These are phyloP conservation scores for Meiosimyza platycephala DNA, from an alignment of 2,888 invertebrate species.

Conservation along the genomic window DNA sequence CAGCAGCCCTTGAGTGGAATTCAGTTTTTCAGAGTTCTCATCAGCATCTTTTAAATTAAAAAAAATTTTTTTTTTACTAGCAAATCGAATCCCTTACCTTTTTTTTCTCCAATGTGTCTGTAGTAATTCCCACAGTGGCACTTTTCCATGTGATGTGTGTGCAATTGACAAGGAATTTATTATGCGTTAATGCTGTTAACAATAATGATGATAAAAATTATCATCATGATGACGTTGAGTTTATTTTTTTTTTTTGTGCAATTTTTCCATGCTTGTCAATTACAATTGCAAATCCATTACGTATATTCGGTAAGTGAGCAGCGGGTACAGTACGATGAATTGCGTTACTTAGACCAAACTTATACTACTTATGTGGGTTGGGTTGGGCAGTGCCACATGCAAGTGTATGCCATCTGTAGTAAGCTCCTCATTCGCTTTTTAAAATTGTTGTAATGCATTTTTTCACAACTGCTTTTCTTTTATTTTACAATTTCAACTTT, in stretches of 20 bases:
- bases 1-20: too few species aligned
- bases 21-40: too few species aligned
- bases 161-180: constrained; percentile 12
- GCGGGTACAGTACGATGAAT: neutral
- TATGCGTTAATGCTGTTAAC: neutral
- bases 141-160: neutral
- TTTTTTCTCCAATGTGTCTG: too few species aligned
- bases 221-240: neutral
- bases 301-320: neutral
- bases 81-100: too few species aligned
- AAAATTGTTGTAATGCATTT: too few species aligned
- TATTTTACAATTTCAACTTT: too few species aligned
- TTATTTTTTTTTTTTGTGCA: neutral
- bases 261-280: neutral
- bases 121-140: too few species aligned
- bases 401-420: neutral
- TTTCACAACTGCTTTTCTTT: too few species aligned
- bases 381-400: neutral
- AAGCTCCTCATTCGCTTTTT: too few species aligned
- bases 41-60: too few species aligned
- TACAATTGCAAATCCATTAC: constrained; percentile 12
- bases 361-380: neutral
- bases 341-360: neutral
- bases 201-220: neutral
- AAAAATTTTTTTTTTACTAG: too few species aligned